These are phyloP conservation scores for Heliopora coerulea DNA, from an alignment of 92 coral and sea anemone species.

Conservation along the genomic window DNA sequence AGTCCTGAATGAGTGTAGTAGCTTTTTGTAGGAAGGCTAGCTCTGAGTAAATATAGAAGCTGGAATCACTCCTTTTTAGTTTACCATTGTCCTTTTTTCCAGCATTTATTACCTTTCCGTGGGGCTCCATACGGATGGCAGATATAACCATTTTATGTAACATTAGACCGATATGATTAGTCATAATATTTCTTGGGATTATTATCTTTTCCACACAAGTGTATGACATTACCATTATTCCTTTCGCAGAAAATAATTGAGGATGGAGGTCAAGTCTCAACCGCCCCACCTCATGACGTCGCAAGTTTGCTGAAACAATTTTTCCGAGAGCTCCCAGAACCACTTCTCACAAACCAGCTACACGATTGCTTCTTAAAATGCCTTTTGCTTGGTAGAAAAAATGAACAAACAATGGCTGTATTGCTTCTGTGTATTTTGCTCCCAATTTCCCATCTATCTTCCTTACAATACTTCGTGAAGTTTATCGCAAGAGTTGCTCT, in stretches of 20 bases:
- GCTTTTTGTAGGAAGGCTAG: too few relatives aligned
- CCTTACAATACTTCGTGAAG: conserved; percentile 78
- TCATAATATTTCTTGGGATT: too few relatives aligned
- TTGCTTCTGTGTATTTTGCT: conserved; percentile 74
- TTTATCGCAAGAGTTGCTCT: conserved; percentile 85
- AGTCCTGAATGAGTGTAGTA: too few relatives aligned
- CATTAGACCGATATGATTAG: too few relatives aligned
- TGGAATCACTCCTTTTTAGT: too few relatives aligned
- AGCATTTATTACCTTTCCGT: too few relatives aligned
- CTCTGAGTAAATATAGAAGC: too few relatives aligned
- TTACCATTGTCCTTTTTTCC: too few relatives aligned
- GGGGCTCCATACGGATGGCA: too few relatives aligned
- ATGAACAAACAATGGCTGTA: conserved; percentile 64
- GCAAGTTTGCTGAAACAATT: conserved; percentile 95
- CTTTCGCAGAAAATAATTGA: conserved; percentile 74
- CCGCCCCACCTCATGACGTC: conserved; percentile 92
- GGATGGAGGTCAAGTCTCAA: conserved; percentile 64
- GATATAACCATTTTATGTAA: too few relatives aligned
- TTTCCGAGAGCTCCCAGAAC: conserved; percentile 91
- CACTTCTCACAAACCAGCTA: conserved; percentile 78
- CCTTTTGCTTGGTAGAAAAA: conserved; percentile 67
- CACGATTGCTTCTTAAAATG: conserved; percentile 82
- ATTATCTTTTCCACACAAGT: too few relatives aligned
- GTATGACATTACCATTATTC: too few relatives aligned
- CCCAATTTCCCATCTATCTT: conserved; percentile 74